phyloP scores from a whole-genome alignment of 2,797 vertebrate species.

The Sphaeramia orbicularis region DNA sequence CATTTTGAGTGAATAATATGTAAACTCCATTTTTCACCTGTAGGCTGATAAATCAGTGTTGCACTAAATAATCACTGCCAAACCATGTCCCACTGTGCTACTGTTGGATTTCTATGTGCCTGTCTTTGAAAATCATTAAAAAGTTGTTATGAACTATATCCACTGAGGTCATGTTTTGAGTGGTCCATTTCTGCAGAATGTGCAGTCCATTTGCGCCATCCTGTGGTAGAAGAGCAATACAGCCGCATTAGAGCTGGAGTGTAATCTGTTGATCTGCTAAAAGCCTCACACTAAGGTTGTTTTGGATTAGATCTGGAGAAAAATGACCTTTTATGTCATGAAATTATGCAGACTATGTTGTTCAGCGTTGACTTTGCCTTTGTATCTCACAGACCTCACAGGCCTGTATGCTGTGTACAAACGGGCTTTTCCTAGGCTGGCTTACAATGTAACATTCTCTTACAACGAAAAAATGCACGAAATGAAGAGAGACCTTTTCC shows the following conservation, averaged over 20 bases:
- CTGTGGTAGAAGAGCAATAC: constrained; percentile 9
- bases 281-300: neutral
- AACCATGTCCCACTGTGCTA: neutral
- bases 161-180: neutral
- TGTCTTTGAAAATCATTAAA: constrained; percentile 6
- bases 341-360: constrained; percentile 53
- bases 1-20: neutral
- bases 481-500: constrained; percentile 79
- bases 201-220: constrained; percentile 23
- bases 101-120: neutral
- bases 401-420: constrained; percentile 75
- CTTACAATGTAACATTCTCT: constrained; percentile 63
- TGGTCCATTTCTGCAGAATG: neutral
- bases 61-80: neutral
- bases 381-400: constrained; percentile 39
- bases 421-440: constrained; percentile 81
- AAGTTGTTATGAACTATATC: neutral
- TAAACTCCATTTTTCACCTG: neutral
- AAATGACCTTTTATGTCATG: constrained; percentile 50
- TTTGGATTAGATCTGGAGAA: neutral
- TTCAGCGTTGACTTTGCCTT: constrained; percentile 31
- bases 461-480: constrained; percentile 81
- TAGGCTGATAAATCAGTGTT: constrained; percentile 1
- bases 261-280: constrained; percentile 64
- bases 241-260: neutral